Percentiles rank a stretch among this genome's conserved stretches.
Conservation (phyloP, 2,113 vertebrate species). For the Hippoglossus stenolepis region DNA sequence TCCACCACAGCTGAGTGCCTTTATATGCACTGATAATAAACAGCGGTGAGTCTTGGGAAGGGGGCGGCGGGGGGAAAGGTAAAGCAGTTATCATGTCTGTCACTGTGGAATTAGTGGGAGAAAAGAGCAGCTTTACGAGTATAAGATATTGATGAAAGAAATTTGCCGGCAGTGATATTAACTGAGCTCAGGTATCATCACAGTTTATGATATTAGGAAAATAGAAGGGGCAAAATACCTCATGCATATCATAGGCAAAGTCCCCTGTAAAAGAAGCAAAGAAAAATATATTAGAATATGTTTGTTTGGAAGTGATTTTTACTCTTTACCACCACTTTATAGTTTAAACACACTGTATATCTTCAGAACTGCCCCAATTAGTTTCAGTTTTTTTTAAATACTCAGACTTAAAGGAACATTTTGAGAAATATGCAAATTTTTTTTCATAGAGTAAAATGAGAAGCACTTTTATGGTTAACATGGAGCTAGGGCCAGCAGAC, state of each 20-base stretch:
- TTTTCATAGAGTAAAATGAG: not conserved
- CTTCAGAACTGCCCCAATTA: not conserved
- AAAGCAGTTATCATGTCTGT: constrained; percentile 56
- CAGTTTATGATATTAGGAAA: constrained; percentile 24
- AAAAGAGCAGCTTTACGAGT: constrained; percentile 36
- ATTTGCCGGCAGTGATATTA: constrained; percentile 17
- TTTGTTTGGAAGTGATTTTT: not conserved
- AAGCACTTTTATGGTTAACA: not conserved
- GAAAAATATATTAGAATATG: constrained; percentile 10
- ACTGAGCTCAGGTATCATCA: constrained; percentile 15
- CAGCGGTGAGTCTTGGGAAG: constrained; percentile 19
- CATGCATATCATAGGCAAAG: constrained; percentile 90
- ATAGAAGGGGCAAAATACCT: constrained; percentile 74
- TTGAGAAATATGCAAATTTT: not conserved
- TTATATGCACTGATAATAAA: constrained; percentile 43
- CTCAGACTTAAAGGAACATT: not conserved
- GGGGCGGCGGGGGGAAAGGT: constrained; percentile 18
- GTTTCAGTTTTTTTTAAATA: not conserved
- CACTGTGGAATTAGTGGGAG: constrained; percentile 45
- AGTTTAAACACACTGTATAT: not conserved
- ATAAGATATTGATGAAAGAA: constrained; percentile 44
- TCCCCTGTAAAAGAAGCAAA: constrained; percentile 82
- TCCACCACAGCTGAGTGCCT: constrained; percentile 47
- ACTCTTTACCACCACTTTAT: not conserved
- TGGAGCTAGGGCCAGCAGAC: not conserved